Evolutionary conservation across 2,888 invertebrate species (phyloP).

Genomic region (Phrixothrix hirtus): DNA sequence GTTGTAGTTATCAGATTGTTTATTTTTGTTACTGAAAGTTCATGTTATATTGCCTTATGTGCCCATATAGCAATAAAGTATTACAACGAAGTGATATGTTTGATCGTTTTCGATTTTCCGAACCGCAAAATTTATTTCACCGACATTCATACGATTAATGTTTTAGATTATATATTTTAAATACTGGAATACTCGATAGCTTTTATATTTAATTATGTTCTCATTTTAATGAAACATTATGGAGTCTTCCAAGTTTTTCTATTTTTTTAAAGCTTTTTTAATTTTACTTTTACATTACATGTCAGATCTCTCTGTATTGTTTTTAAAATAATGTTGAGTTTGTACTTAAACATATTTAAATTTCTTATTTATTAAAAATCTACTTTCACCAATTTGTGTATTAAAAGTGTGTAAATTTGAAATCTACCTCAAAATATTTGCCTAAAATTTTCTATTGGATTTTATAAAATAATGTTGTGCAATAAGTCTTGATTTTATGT

Average conservation of each 20-base stretch:
- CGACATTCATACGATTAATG: conserved; percentile 15
- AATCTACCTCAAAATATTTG: conserved; percentile 28
- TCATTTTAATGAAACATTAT: conserved; percentile 4
- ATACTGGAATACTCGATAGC: conserved; percentile 19
- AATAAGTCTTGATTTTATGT: conserved; percentile 19
- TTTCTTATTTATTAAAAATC: conserved; percentile 16
- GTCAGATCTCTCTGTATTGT: conserved; percentile 11
- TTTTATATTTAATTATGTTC: conserved; percentile 9
- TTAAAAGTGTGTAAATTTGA: conserved; percentile 11
- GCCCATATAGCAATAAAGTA: too few relatives aligned
- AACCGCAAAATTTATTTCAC: too few relatives aligned
- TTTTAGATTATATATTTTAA: conserved; percentile 25
- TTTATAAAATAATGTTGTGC: conserved; percentile 18
- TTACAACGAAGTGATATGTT: too few relatives aligned
- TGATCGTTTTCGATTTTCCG: too few relatives aligned
- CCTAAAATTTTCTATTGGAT: conserved; percentile 9
- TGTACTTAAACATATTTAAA: conserved; percentile 25
- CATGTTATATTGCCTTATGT: too few relatives aligned
- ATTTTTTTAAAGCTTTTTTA: neutral
- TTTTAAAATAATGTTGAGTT: conserved; percentile 12
- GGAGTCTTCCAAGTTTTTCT: conserved; percentile 23
- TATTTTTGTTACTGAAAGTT: too few relatives aligned
- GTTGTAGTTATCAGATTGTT: too few relatives aligned
- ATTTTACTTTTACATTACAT: neutral
- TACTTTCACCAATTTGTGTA: conserved; percentile 13